Evolutionary conservation across 2,888 invertebrate genomes (phyloP), one percentile per base, ranked within the genome.

Genomic region (Drosophila putrida): DNA sequence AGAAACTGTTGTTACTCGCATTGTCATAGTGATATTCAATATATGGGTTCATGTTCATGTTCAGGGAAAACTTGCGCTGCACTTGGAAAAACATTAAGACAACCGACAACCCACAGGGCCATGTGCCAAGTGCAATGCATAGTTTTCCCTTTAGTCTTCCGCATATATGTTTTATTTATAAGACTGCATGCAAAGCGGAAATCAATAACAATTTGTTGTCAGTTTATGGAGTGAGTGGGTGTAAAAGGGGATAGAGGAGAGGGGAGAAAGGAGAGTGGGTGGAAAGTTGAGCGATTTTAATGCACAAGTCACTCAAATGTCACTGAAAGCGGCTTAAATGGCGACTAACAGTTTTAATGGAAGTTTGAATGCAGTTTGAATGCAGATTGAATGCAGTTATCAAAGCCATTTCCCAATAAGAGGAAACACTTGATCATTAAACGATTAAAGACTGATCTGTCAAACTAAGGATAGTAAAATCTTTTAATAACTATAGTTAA

Each of bases 181-280:
- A 66, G 51, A 50, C 50, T 15, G 39, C 53, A 60, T 60, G 62
- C 54, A 62, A 46, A 62, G 46, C 59, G 47, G 54, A 78, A 78
- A 80, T 80, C 78, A 73, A 78, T 78, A 78, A 73, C 73, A 78
- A 73, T 80, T 78, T 65, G 70, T 71, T 75, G 59, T 53, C 72
- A 75, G 71, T 62, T 20, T 25, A 28, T 28, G 28, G 51, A 51
- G 15, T 57, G 15, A 1, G 25, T 8, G 20, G 44, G 44, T 20
- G 27, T 11, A 25, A 6, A 8, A 4, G 9, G 39, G 25, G 35
- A 2, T 13, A 4, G 5, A 20, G 25, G 43, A 4, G 20, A 27
- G 15, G 11, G 41, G 9, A 10, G 46, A 25, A 49, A 2, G 9
- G 39, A 33, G 43, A 4, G 20, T 33, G 15, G 11, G 46, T 15